Percentiles rank a stretch among this genome's conserved stretches.
Conservation (phyloP, 2,113 vertebrate genomes). For the Sylvilagus bachmani region DNA sequence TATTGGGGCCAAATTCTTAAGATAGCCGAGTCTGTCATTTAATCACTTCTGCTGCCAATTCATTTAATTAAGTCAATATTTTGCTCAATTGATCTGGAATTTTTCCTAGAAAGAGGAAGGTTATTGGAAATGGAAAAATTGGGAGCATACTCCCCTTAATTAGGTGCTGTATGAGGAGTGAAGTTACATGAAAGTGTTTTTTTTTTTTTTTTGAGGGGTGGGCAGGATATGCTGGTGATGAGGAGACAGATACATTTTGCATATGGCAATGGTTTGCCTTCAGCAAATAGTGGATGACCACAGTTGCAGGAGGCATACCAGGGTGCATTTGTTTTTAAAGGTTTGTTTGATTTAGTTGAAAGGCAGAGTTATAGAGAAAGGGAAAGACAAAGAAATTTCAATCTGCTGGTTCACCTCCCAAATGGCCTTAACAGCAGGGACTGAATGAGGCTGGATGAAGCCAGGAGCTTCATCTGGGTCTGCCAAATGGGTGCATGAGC, state of each 20-base stretch:
- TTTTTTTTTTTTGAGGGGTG: neutral
- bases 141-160: neutral
- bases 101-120: constrained; percentile 22
- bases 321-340: too few relatives aligned
- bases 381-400: too few relatives aligned
- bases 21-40: constrained; percentile 10
- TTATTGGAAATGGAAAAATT: constrained; percentile 1
- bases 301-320: neutral
- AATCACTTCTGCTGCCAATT: neutral
- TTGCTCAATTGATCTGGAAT: constrained; percentile 10
- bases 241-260: neutral
- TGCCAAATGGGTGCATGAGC: too few relatives aligned
- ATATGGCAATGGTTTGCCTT: neutral
- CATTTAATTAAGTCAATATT: constrained; percentile 34
- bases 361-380: too few relatives aligned
- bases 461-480: too few relatives aligned
- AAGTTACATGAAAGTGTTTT: neutral
- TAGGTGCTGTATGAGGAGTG: neutral
- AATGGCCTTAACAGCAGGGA: too few relatives aligned
- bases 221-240: too few relatives aligned
- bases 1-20: neutral
- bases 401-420: too few relatives aligned
- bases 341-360: too few relatives aligned
- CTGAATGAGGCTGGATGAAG: too few relatives aligned
- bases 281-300: neutral